These are phyloP conservation scores for Myripristis jacobus DNA, from an alignment of 2,797 vertebrate genomes.

Conservation along the genomic window DNA sequence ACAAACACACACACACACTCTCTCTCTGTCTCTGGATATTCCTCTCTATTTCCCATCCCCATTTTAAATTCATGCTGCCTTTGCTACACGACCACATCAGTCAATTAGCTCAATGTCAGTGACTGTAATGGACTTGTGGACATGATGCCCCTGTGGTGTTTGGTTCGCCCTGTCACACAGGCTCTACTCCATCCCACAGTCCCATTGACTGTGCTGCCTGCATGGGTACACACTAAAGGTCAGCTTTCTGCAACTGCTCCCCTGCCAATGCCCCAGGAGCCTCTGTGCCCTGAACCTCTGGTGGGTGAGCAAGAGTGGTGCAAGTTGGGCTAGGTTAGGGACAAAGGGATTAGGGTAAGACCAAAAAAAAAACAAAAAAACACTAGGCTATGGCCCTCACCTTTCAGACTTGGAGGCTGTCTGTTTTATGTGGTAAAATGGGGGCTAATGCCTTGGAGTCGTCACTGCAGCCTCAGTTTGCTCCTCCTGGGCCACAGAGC, in stretches of 20 bases:
- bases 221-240: constrained; percentile 67
- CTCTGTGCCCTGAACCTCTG: not conserved
- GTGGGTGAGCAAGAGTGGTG: not conserved
- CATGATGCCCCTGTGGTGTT: constrained; percentile 68
- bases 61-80: constrained; percentile 53
- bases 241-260: constrained; percentile 68
- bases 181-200: constrained; percentile 46
- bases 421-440: constrained; percentile 56
- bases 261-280: constrained; percentile 31
- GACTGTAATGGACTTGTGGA: constrained; percentile 73
- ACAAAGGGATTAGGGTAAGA: not conserved
- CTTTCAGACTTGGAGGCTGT: constrained; percentile 11
- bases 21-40: not conserved
- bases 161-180: constrained; percentile 57
- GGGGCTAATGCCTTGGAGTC: constrained; percentile 37
- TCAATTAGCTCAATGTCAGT: constrained; percentile 80
- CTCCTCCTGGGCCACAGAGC: constrained; percentile 35
- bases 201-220: constrained; percentile 57
- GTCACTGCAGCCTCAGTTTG: constrained; percentile 11
- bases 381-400: not conserved
- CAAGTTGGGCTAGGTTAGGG: not conserved
- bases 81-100: constrained; percentile 50
- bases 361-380: not conserved
- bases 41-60: constrained; percentile 30
- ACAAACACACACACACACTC: no score